These are phyloP conservation scores for Epinephelus coioides DNA, from an alignment of 2,797 vertebrate genomes.

Conservation along the genomic window DNA sequence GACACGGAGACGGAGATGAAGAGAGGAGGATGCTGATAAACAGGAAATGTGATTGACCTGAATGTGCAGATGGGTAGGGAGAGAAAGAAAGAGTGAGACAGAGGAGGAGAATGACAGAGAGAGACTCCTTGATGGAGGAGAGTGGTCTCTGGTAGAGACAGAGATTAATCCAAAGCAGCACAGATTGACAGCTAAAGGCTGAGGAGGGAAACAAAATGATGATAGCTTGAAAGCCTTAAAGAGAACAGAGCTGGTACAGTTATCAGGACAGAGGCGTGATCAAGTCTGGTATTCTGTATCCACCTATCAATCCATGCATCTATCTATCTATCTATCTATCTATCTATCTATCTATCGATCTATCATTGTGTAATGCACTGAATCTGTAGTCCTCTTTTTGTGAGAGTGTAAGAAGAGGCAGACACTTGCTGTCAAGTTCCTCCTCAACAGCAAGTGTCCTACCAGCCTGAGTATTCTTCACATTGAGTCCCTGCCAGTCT, in stretches of 20 bases:
- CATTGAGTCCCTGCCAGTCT: not conserved
- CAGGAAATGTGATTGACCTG: conserved; percentile 69
- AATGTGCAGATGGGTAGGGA: conserved; percentile 51
- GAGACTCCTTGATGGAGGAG: conserved; percentile 64
- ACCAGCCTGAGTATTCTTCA: not conserved
- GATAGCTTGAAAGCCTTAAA: conserved; percentile 30
- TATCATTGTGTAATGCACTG: not conserved
- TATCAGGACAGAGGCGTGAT: conserved; percentile 24
- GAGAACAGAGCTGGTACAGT: conserved; percentile 16
- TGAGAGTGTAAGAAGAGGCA: not conserved
- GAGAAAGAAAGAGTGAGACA: conserved; percentile 27
- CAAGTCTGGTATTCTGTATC: conserved; percentile 18
- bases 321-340: not conserved
- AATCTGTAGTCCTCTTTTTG: not conserved
- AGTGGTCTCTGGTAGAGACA: conserved; percentile 56
- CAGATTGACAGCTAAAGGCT: conserved; percentile 51
- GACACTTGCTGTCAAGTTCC: conserved; percentile 6
- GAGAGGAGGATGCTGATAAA: conserved; percentile 68
- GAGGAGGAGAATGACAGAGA: conserved; percentile 46
- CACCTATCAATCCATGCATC: not conserved
- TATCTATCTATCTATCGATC: not conserved
- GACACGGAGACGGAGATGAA: conserved; percentile 38
- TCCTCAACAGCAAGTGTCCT: not conserved
- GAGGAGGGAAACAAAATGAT: conserved; percentile 43
- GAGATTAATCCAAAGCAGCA: conserved; percentile 61